Evolutionary conservation across 2,888 invertebrate genomes (phyloP), one percentile per base, ranked within the genome.

Genomic region (Eilema sororculum): DNA sequence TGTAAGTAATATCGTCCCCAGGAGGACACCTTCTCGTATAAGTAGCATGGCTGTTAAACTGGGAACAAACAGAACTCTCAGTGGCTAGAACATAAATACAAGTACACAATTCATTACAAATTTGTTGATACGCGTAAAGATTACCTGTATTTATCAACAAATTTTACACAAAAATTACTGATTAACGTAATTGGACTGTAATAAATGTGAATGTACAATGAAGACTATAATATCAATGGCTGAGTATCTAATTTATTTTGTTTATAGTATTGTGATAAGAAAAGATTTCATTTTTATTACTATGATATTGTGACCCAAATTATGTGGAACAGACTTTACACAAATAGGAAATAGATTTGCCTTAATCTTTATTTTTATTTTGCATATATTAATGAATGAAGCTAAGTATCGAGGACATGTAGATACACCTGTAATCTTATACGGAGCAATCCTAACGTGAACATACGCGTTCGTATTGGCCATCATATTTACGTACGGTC

Each of bases 1-100:
- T 24, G 74, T 56, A n/a, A 86, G 62, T 33, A 86, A 33, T 6
- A 84, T 30, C 52, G 72, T 71, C 66, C 72, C 75, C 4, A 80
- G 67, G 69, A 79, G 65, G 61, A 60, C 22, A 46, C 33, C 65
- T 37, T 65, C n/a, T 33, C n/a, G 60, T 25, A n/a, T 20, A 57
- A 62, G 68, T 65, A 66, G 66, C 76, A 76, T 80, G 63, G 25
- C 75, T 67, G 74, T 76, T 79, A 20, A 60, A 28, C 67, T 67
- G 46, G 13, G 30, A 60, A 60, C 10, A 67, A 65, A 56, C 25
- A 65, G 6, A 13, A 56, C 22, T 28, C 9, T 46, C 5, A 64
- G 25, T 10, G 20, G 24, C 8, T 13, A 24, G 10, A 24, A n/a
- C 22, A 8, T 37, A 13, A 24, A n/a, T 8, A 41, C 8, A 20